Evolutionary conservation across 2,113 vertebrate species (phyloP), one percentile per base, ranked within the genome.

Genomic region (Sorex araneus): DNA sequence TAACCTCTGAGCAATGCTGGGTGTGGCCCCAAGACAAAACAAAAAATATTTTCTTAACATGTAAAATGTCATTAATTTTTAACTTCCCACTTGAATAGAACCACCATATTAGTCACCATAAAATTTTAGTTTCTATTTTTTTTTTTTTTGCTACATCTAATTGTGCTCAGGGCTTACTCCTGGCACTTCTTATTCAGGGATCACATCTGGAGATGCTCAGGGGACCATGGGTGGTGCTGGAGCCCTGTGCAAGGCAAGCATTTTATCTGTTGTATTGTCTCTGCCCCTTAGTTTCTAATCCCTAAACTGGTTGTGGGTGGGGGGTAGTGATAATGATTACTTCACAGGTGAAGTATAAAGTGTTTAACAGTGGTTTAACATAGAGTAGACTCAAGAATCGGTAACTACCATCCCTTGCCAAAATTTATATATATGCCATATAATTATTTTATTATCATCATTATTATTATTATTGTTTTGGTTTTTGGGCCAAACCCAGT

Each of bases 51-150:
- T 40, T 40, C 40, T 40, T 36, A 89, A 47, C 57, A 92, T 63
- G n/a, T 45, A 93, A 95, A 76, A 79, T 88, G 27, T 54, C 43
- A 77, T 67, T 94, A 90, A 87, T 76, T 50, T 43, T 92, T 87
- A 87, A 84, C 40, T 81, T 87, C 30, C 47, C 27, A 32, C 80
- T 82, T 79, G 83, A 73, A 78, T n/a, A 81, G 63, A 63, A 77
- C 23, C 82, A 32, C 34, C 19, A 74, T 4, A 40, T 54, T 54
- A 54, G 50, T 54, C 50, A 54, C 50, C 50, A 11, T 6, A 9
- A 54, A 11, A 15, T 54, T 54, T 54, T 54, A 54, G 50, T 54
- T 54, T 15, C 50, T 54, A 40, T 4, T 40, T 40, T 4, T 40
- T 40, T 4, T 40, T 40, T 3, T 54, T 54, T 54, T 11, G 50